Conservation (phyloP, 2,888 invertebrate species). For the Eremobia ochroleuca region DNA sequence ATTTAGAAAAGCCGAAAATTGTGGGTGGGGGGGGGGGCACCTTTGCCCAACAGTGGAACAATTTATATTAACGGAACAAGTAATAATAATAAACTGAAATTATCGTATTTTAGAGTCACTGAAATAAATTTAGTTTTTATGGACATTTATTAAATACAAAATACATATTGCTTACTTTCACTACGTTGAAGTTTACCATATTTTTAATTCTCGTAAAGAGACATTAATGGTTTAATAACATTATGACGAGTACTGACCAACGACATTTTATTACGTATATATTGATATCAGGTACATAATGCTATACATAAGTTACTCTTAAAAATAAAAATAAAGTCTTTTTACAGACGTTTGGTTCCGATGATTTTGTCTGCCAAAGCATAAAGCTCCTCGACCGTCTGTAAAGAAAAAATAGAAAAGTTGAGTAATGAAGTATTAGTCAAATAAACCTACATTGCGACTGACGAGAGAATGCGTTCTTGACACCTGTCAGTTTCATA, state of each 20-base stretch:
- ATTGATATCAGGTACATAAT: constrained; percentile 55
- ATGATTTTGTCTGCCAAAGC: constrained; percentile 93
- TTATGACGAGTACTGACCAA: constrained; percentile 56
- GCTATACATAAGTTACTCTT: constrained; percentile 62
- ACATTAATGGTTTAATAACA: constrained; percentile 36
- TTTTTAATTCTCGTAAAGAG: constrained; percentile 65
- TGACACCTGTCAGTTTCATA: not conserved
- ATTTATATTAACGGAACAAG: not conserved
- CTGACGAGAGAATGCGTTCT: not conserved
- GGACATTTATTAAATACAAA: constrained; percentile 78
- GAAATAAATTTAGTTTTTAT: constrained; percentile 33
- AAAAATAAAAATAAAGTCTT: constrained; percentile 55
- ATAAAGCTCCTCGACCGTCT: constrained; percentile 94
- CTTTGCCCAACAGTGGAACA: not conserved
- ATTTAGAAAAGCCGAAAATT: not conserved
- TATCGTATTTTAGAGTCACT: not conserved
- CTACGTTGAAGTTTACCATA: constrained; percentile 75
- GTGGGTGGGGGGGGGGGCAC: too few species aligned
- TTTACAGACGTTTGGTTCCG: constrained; percentile 86
- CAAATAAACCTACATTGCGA: not conserved
- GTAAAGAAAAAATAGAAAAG: constrained; percentile 76
- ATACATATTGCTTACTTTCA: constrained; percentile 75
- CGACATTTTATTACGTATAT: constrained; percentile 53
- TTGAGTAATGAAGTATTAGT: not conserved
- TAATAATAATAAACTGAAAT: constrained; percentile 4